Evolutionary conservation across 1,140 invertebrate species (phyloP), one percentile per base, ranked within the genome.

Genomic region (Lineus longissimus): DNA sequence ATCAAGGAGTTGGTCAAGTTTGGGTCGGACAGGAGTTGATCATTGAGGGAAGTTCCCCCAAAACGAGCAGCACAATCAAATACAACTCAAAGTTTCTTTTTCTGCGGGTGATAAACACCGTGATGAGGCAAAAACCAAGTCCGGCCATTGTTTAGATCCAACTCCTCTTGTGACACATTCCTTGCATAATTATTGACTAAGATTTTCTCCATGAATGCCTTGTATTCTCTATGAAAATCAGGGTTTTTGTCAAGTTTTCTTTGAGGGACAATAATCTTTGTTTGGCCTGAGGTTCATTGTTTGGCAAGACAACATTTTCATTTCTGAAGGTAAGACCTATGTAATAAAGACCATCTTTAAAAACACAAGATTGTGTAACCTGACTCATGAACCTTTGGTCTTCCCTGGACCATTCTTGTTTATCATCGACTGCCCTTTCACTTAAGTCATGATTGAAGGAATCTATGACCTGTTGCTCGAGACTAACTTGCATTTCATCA

Each of bases 1-100:
- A 72, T 36, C 17, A 75, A 51, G 36, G 19, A 45, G 54, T 58
- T 74, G 65, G 83, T 81, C 0, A 84, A 56, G 59, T 75, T 74
- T 9, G 83, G 80, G 11, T 75, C 75, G 6, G 62, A 23, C 1
- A 70, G 55, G 11, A 77, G 45, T 11, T 54, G 22, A 11, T 71
- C 58, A 65, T 56, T 65, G 62, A 29, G 70, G 68, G 7, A 72
- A 30, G 51, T 72, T 41, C 62, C 68, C 36, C 70, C 68, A 60
- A 68, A 72, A 23, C 70, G 68, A 7, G 33, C 33, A 7, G 33
- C 33, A 15, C 33, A 36, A 36, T 36, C 33, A 36, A 36, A 36
- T 23, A 70, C 45, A 27, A 63, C 40, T 25, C 68, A 25, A 43
- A 63, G 64, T 0, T 63, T 57, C 2, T 65, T 65, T 62, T 68